These are phyloP conservation scores for Zoanthus gigantus DNA, from an alignment of 92 coral and sea anemone species.

Conservation along the genomic window DNA sequence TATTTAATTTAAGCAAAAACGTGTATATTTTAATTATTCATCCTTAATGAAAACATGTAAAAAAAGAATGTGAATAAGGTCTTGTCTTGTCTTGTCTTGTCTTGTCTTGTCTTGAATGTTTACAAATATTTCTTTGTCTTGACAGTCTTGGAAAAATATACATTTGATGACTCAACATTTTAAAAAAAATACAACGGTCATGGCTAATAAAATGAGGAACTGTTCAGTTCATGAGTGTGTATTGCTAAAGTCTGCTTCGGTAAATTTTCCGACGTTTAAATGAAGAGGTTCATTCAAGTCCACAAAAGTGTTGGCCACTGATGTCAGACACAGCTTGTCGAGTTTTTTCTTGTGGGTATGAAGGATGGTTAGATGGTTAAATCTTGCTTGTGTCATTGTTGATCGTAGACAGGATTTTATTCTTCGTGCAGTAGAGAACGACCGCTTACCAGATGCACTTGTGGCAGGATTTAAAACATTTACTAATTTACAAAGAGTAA, in stretches of 20 bases:
- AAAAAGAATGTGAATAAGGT: too few relatives aligned
- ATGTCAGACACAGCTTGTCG: constrained; percentile 6
- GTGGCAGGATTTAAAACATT: constrained; percentile 62
- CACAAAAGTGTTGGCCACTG: constrained; percentile 52
- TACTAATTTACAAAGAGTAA: constrained; percentile 58
- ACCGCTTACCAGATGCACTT: constrained; percentile 63
- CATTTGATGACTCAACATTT: background rate
- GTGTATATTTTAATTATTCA: too few relatives aligned
- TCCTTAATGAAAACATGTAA: too few relatives aligned
- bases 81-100: too few relatives aligned
- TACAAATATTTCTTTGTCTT: constrained; percentile 4
- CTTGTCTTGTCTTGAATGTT: background rate
- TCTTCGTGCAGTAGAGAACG: constrained; percentile 71
- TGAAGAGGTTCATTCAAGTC: constrained; percentile 56
- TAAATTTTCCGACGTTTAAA: constrained; percentile 48
- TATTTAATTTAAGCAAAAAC: too few relatives aligned
- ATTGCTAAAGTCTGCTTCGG: constrained; percentile 37
- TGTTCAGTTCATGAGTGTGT: background rate
- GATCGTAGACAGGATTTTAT: constrained; percentile 68
- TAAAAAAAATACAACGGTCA: background rate
- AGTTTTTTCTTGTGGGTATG: constrained; percentile 45
- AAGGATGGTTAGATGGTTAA: constrained; percentile 59
- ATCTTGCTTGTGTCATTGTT: constrained; percentile 61
- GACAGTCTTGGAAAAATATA: background rate
- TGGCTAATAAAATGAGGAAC: background rate